Base-by-base conservation (phyloP, 2,888 invertebrate species). In the Anagyrus pseudococci region DNA sequence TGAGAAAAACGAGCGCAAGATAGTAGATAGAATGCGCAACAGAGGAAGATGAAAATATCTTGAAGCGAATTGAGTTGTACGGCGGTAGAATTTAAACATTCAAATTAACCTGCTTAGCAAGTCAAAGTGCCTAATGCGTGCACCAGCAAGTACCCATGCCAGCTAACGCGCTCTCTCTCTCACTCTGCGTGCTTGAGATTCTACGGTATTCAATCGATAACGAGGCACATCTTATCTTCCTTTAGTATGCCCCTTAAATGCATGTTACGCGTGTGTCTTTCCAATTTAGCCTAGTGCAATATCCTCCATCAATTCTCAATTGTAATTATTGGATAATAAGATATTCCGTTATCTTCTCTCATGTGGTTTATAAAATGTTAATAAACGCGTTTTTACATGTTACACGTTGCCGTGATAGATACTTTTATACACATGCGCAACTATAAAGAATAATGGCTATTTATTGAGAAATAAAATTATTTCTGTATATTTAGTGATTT, bases 101-200 rank as follows among this genome's bases (percentile, higher is more conserved):
- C 74, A 77, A 78, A 77, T 79, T 77, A 79, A 77, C 77, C 74
- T 72, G 69, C 74, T 78, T 78, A 77, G 75, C 77, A 77, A 79
- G 77, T 77, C 75, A 76, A 77, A 76, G 72, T 70, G 71, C 72
- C 70, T 75, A 75, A 77, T 76, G 74, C 80, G 72, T 69, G 70
- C 69, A 62, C 57, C 63, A 54, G 52, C 40, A 43, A 41, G 52
- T n/a, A 37, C 53, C 23, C 22, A 22, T 49, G 47, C 41, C 49
- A 58, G 56, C 54, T 62, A 29, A 63, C 63, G 67, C 67, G 64
- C 66, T 62, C 66, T n/a, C n/a, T n/a, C n/a, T n/a, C n/a, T n/a
- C n/a, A n/a, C n/a, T n/a, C n/a, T n/a, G n/a, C 15, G 33, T 8
- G 55, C 58, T 67, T 57, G 49, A 63, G 67, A 72, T 71, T 68